Evolutionary conservation across 1,140 invertebrate genomes (phyloP), one percentile per base, ranked within the genome.

Genomic region (Anagrus nilaparvatae): DNA sequence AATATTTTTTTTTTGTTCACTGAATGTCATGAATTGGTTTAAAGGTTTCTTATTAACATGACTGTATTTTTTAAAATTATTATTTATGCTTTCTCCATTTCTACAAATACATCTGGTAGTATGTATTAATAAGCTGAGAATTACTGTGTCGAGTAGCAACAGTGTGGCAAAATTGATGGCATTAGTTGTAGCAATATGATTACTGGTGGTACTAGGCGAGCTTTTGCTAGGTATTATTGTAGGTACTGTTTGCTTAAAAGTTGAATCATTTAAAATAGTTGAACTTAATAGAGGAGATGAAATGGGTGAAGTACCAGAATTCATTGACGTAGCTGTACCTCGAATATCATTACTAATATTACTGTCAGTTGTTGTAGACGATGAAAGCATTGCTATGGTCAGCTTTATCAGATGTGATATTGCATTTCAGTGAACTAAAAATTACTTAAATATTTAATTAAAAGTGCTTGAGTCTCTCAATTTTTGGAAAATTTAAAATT

Each of bases 21-120:
- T 97, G 67, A 98, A 99, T 54, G 91, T 96, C 53, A 98, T 83
- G 67, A 98, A 99, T 64, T 99, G 96, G 67, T 99, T 96, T 47
- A 99, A 74, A 19, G 95, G 95, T 65, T 98, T 99, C 20, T 24
- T 23, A 39, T 30, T 30, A 10, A 30, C 29, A 14, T 37, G 23
- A 21, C 18, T 25, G 14, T 97, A 99, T 65, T 97, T 97, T 66
- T 99, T 99, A 16, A 99, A 65, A 59, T 99, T 91, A 56, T 87
- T 84, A 61, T 98, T 97, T n/a, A 92, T 91, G 57, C 93, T 90
- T 61, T 98, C 94, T 52, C 98, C 71, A 67, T 97, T 93, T 71
- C 87, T 91, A 62, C 97, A 97, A 5, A 98, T 66, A 75, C 91
- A 68, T 72, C 95, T 96, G 0, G 86, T 76, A 5, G 79, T n/a